These are phyloP conservation scores for Enteromius thamalakanensis DNA, from an alignment of 2,797 vertebrate species.

Conservation along the genomic window DNA sequence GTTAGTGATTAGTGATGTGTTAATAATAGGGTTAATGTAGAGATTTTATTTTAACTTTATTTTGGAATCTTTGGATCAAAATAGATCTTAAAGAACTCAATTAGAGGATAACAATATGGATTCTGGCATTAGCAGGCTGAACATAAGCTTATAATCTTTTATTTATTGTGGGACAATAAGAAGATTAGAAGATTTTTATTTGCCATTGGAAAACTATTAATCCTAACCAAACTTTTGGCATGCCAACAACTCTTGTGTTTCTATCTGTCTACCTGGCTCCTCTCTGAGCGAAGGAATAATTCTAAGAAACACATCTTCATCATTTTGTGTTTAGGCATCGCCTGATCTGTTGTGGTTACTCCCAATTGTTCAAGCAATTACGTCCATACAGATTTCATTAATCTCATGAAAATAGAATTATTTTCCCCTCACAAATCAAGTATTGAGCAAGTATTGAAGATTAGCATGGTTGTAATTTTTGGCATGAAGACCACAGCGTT, in stretches of 20 bases:
- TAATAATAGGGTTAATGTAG: background rate
- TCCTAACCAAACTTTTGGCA: slow-evolving; percentile 71
- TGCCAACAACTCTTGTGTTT: slow-evolving; percentile 67
- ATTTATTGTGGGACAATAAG: slow-evolving; percentile 80
- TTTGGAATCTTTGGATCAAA: background rate
- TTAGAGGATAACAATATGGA: slow-evolving; percentile 63
- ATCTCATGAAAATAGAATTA: slow-evolving; percentile 22
- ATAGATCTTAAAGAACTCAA: background rate
- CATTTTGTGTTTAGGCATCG: slow-evolving; percentile 27
- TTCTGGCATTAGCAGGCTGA: slow-evolving; percentile 63
- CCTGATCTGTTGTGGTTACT: slow-evolving; percentile 44
- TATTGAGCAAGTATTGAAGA: slow-evolving; percentile 37
- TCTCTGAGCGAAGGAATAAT: slow-evolving; percentile 1
- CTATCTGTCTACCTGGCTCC: slow-evolving; percentile 32
- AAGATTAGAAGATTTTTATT: slow-evolving; percentile 80
- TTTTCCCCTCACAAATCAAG: slow-evolving; percentile 24
- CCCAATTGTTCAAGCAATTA: slow-evolving; percentile 43
- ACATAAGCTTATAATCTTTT: slow-evolving; percentile 76
- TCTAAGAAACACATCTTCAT: slow-evolving; percentile 16
- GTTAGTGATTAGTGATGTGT: no score
- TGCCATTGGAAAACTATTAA: slow-evolving; percentile 78
- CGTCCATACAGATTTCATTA: slow-evolving; percentile 31
- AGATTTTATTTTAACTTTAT: background rate
- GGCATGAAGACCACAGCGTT: slow-evolving; percentile 15
- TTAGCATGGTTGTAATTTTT: slow-evolving; percentile 46